Evolutionary conservation across 2,113 vertebrate species (phyloP).

Genomic region (Poecilia latipinna): DNA sequence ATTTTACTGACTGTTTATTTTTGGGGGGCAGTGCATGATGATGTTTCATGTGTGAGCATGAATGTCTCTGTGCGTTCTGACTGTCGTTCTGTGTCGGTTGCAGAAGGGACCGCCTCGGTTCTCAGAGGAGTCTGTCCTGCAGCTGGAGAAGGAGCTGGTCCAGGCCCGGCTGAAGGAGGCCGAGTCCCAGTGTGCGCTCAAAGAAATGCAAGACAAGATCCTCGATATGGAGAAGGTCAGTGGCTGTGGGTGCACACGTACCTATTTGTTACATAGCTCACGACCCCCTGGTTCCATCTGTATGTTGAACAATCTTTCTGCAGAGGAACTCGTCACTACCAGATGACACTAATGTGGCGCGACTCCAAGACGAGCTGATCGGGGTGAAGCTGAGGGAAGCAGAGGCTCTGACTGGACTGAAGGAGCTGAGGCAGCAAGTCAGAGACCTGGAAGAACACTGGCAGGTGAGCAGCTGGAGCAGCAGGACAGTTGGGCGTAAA

Average conservation of each 20-base stretch:
- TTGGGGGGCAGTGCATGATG: not conserved
- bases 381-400: slow-evolving; percentile 94
- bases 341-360: slow-evolving; percentile 95
- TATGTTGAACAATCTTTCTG: not conserved
- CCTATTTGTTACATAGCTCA: not conserved
- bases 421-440: slow-evolving; percentile 93
- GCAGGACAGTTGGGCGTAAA: too few species aligned
- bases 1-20: not conserved
- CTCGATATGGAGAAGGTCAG: slow-evolving; percentile 94
- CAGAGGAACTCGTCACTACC: slow-evolving; percentile 93
- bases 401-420: slow-evolving; percentile 91
- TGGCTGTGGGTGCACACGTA: not conserved
- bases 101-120: slow-evolving; percentile 89
- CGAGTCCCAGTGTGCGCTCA: slow-evolving; percentile 95
- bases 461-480: slow-evolving; percentile 84
- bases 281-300: fast-evolving
- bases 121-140: slow-evolving; percentile 94
- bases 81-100: slow-evolving; percentile 51
- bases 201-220: slow-evolving; percentile 99
- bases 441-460: slow-evolving; percentile 95
- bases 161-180: slow-evolving; percentile 95
- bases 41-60: slow-evolving; percentile 1
- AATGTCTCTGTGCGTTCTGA: not conserved
- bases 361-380: slow-evolving; percentile 95
- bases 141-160: slow-evolving; percentile 94